phyloP scores from a whole-genome alignment of 2,113 vertebrate species.

The Xenopus borealis region DNA sequence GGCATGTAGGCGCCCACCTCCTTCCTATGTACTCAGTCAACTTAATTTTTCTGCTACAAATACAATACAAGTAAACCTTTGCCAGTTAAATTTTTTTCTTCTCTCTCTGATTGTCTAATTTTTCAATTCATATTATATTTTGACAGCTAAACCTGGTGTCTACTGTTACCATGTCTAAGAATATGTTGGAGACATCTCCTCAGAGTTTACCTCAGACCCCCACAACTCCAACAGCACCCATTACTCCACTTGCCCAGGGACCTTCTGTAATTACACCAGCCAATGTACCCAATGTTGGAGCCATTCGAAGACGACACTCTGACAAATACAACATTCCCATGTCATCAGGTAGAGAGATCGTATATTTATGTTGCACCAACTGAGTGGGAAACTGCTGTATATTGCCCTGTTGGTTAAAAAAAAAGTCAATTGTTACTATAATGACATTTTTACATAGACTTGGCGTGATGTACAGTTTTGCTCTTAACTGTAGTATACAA shows the following conservation, averaged over 20 bases:
- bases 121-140: constrained; percentile 36
- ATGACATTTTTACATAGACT: too few relatives aligned
- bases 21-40: too few relatives aligned
- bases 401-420: too few relatives aligned
- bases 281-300: constrained; percentile 94
- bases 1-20: too few relatives aligned
- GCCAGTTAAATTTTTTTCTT: too few relatives aligned
- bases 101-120: too few relatives aligned
- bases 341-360: constrained; percentile 86
- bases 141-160: constrained; percentile 97
- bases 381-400: too few relatives aligned
- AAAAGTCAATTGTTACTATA: too few relatives aligned
- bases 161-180: constrained; percentile 99
- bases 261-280: constrained; percentile 94
- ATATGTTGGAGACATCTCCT: constrained; percentile 92
- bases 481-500: too few relatives aligned
- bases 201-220: constrained; percentile 99
- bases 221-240: constrained; percentile 93
- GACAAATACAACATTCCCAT: constrained; percentile 98
- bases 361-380: neutral
- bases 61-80: too few relatives aligned
- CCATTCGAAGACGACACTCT: constrained; percentile 96
- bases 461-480: too few relatives aligned
- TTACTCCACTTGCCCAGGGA: constrained; percentile 97
- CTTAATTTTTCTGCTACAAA: too few relatives aligned